phyloP scores from a whole-genome alignment of 2,888 invertebrate species.

The Latrodectus hesperus region DNA sequence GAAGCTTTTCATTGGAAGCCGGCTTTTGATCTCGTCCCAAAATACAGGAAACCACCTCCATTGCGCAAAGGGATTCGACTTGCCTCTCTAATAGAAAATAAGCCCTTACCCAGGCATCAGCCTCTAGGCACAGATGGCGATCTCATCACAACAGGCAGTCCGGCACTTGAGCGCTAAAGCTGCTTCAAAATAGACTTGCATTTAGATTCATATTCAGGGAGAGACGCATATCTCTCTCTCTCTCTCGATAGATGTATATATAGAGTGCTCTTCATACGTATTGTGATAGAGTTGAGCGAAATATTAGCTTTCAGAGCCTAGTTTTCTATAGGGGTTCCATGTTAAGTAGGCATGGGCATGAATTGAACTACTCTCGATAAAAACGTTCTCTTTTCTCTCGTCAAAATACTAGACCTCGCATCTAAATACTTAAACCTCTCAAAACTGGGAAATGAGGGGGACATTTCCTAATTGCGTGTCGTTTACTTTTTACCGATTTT shows the following conservation, averaged over 20 bases:
- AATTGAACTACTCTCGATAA: conserved; percentile 61
- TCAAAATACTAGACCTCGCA: conserved; percentile 60
- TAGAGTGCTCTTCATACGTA: conserved; percentile 62
- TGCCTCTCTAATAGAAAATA: conserved; percentile 15
- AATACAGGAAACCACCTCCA: neutral
- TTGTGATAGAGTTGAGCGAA: conserved; percentile 66
- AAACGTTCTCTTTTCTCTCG: conserved; percentile 55
- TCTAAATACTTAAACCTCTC: conserved; percentile 57
- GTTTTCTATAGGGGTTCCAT: conserved; percentile 62
- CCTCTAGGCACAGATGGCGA: conserved; percentile 64
- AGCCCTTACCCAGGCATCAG: neutral
- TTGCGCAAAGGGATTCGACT: conserved; percentile 5
- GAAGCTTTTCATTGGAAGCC: neutral
- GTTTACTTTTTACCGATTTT: neutral
- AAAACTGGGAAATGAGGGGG: conserved; percentile 23
- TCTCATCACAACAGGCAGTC: conserved; percentile 50
- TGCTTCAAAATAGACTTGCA: conserved; percentile 62
- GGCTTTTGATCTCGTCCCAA: neutral
- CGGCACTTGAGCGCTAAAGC: conserved; percentile 49
- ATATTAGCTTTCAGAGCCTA: conserved; percentile 65
- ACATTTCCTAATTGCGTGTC: neutral
- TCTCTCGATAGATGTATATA: conserved; percentile 40
- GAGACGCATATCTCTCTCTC: conserved; percentile 21
- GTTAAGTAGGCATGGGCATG: conserved; percentile 65
- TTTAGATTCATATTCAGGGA: conserved; percentile 35